These are phyloP conservation scores for Phaonia tiefii DNA, from an alignment of 2,888 invertebrate genomes.

Conservation along the genomic window DNA sequence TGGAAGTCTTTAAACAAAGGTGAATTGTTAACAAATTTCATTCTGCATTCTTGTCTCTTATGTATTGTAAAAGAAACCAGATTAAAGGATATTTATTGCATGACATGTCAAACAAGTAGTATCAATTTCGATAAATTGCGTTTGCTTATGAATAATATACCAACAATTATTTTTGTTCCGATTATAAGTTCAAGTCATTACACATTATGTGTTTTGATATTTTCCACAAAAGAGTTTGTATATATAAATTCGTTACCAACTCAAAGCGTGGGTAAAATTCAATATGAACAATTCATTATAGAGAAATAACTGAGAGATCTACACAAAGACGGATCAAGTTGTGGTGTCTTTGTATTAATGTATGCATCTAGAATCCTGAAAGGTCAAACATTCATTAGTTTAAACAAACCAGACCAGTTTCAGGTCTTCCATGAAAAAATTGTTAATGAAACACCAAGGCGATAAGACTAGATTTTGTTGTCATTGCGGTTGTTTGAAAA, in stretches of 20 bases:
- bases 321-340: constrained; percentile 5
- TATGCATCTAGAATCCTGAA: background rate
- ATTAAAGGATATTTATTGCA: background rate
- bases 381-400: background rate
- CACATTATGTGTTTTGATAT: background rate
- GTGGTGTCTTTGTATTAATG: constrained; percentile 34
- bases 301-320: background rate
- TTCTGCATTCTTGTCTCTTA: background rate
- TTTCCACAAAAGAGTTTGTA: too few species aligned
- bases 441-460: constrained; percentile 7
- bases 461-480: constrained; percentile 26
- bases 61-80: too few species aligned
- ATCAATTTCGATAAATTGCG: background rate
- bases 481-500: constrained; percentile 25
- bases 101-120: background rate
- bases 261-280: background rate
- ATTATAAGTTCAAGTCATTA: background rate
- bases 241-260: too few species aligned
- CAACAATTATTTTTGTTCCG: constrained; percentile 15
- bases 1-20: constrained; percentile 16
- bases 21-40: background rate
- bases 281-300: background rate
- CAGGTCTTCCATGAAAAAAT: background rate
- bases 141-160: background rate
- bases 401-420: background rate